Conservation (phyloP, 2,113 vertebrate species). For the Phaethon lepturus region DNA sequence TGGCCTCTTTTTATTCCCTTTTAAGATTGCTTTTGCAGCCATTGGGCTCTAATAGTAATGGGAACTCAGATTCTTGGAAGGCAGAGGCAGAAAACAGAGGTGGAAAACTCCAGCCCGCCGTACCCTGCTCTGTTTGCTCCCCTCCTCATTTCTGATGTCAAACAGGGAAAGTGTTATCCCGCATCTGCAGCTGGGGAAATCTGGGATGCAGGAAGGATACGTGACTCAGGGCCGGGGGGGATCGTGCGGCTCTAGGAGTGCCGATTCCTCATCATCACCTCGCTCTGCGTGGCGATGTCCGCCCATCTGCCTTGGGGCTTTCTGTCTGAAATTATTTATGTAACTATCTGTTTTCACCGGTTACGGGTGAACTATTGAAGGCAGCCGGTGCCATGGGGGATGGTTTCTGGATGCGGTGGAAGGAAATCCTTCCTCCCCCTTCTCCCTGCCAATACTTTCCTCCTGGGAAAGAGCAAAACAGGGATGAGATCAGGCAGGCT, state of each 20-base stretch:
- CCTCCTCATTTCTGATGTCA: neutral
- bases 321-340: neutral
- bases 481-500: slow-evolving; percentile 50
- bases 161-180: neutral
- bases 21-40: neutral
- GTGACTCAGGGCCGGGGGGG: neutral
- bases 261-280: neutral
- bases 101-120: neutral
- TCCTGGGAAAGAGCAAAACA: slow-evolving; percentile 44
- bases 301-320: neutral
- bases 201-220: neutral
- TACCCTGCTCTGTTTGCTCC: neutral
- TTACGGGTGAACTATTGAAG: neutral
- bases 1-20: rapidly evolving
- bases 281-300: neutral
- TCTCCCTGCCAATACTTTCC: slow-evolving; percentile 15
- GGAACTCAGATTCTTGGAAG: neutral
- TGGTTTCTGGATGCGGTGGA: neutral
- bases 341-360: neutral
- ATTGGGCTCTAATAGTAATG: rapidly evolving
- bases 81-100: neutral
- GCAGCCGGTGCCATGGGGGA: neutral
- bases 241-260: neutral
- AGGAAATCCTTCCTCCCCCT: slow-evolving; percentile 57
- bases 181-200: neutral